phyloP scores from a whole-genome alignment of 2,888 invertebrate species.

The Pocota personata region DNA sequence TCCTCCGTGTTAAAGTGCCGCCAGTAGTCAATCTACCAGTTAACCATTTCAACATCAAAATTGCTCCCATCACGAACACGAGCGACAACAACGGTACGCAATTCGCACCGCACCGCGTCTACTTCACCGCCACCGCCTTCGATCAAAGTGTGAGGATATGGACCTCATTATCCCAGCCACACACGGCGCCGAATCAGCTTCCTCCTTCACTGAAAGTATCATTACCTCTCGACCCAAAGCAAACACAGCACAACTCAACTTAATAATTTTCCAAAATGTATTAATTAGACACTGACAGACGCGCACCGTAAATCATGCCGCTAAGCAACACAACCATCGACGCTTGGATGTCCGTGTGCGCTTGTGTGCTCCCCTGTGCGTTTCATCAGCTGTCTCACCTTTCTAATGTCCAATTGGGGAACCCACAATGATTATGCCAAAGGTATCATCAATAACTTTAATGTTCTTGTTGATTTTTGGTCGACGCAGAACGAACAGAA shows the following conservation, averaged over 20 bases:
- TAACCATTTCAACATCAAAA: conserved; percentile 34
- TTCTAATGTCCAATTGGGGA: conserved; percentile 73
- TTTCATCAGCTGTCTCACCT: conserved; percentile 62
- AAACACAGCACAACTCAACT: conserved; percentile 67
- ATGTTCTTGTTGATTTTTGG: conserved; percentile 74
- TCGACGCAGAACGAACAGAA: conserved; percentile 54
- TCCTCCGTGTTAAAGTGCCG: conserved; percentile 23
- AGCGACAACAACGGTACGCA: conserved; percentile 15
- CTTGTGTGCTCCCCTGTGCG: conserved; percentile 23
- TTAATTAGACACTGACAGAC: conserved; percentile 74
- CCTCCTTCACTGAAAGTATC: conserved; percentile 40
- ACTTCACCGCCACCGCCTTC: not conserved
- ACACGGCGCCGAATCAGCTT: conserved; percentile 67
- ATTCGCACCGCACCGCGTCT: conserved; percentile 21
- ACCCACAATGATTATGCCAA: conserved; percentile 73
- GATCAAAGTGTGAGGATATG: conserved; percentile 67
- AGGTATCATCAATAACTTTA: conserved; percentile 74
- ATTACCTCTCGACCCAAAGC: conserved; percentile 57
- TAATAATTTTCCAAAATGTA: conserved; percentile 74
- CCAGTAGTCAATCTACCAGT: conserved; percentile 51
- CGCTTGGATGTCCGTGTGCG: conserved; percentile 11
- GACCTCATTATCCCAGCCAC: conserved; percentile 72
- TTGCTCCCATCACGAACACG: conserved; percentile 28
- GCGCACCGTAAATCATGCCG: conserved; percentile 73
- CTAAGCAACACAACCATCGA: conserved; percentile 53